Conservation (phyloP, 2,797 vertebrate genomes). For the Clangula hyemalis region DNA sequence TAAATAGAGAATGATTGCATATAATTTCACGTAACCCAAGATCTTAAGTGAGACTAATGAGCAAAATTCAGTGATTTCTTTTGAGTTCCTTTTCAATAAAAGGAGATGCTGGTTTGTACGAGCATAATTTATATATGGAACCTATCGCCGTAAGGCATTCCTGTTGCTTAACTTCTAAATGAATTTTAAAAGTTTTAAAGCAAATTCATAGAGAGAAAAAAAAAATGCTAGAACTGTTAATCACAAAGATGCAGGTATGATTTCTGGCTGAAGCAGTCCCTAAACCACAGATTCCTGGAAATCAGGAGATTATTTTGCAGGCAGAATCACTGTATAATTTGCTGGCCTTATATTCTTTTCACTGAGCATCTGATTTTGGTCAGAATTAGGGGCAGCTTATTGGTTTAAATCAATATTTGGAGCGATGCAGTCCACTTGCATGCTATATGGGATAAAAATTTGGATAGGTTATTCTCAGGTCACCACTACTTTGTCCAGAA, state of each 20-base stretch:
- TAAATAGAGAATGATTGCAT: not conserved
- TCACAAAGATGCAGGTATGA: not conserved
- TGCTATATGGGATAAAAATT: not conserved
- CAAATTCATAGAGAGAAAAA: not conserved
- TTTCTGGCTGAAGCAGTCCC: not conserved
- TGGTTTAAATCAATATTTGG: not conserved
- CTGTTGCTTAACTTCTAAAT: not conserved
- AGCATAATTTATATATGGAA: not conserved
- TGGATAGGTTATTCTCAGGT: not conserved
- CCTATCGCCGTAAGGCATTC: not conserved
- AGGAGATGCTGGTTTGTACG: not conserved
- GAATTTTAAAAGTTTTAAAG: not conserved
- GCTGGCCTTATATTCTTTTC: not conserved
- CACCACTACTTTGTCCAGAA: not conserved
- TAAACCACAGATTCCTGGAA: slow-evolving; percentile 35
- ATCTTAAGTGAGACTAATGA: not conserved
- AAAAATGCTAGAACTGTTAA: not conserved
- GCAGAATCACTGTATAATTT: not conserved
- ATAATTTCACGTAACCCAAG: not conserved
- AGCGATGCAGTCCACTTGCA: not conserved
- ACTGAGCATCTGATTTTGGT: slow-evolving; percentile 21
- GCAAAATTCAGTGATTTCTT: not conserved
- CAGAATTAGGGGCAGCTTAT: not conserved
- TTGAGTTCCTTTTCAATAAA: not conserved
- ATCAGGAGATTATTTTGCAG: not conserved